Evolutionary conservation across 2,888 invertebrate species (phyloP).

Genomic region (Frankliniella fusca): DNA sequence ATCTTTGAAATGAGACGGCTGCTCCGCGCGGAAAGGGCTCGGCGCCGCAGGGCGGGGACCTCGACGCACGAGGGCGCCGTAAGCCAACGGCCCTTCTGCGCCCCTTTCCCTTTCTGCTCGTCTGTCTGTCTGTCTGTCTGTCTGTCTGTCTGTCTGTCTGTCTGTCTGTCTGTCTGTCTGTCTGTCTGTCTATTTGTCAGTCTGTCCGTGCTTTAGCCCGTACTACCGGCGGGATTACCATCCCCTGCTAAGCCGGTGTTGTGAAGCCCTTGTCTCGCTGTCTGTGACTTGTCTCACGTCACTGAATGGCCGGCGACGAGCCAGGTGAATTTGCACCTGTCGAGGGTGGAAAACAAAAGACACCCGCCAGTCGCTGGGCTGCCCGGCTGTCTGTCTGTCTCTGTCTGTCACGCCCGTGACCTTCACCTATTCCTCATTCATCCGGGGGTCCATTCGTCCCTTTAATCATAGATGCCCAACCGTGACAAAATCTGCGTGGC

Average conservation of each 20-base stretch:
- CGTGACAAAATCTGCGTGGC: background rate
- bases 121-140: background rate
- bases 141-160: slow-evolving; percentile 11
- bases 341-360: background rate
- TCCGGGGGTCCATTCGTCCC: slow-evolving; percentile 10
- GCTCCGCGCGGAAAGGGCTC: background rate
- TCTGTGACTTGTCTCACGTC: background rate
- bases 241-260: no score
- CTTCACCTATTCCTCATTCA: slow-evolving; percentile 16
- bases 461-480: background rate
- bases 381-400: background rate
- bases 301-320: background rate
- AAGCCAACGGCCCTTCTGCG: background rate
- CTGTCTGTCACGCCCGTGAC: background rate
- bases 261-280: no score
- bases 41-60: background rate
- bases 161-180: background rate
- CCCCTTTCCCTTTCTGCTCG: background rate
- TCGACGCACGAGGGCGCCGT: slow-evolving; percentile 7
- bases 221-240: no score
- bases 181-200: background rate
- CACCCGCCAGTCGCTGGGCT: background rate
- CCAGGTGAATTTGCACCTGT: background rate
- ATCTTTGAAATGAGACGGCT: no score
- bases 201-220: background rate